phyloP scores from a whole-genome alignment of 2,797 vertebrate genomes.

The Sarcophilus harrisii region DNA sequence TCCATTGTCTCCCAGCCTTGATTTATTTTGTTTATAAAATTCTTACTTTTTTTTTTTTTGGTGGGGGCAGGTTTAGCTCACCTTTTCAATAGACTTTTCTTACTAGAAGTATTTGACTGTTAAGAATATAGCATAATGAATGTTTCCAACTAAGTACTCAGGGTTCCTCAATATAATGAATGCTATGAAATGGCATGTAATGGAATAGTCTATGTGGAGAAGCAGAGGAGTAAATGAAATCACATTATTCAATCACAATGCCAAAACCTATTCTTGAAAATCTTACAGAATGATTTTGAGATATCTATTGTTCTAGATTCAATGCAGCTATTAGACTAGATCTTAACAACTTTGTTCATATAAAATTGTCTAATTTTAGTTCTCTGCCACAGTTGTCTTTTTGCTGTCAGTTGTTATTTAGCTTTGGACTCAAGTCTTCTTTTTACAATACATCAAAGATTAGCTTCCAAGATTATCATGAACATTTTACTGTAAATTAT shows the following conservation, averaged over 20 bases:
- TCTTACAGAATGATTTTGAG: constrained; percentile 54
- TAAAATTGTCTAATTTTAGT: constrained; percentile 55
- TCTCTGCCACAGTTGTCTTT: constrained; percentile 62
- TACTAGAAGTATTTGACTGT: not conserved
- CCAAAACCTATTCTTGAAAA: constrained; percentile 40
- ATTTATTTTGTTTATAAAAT: not conserved
- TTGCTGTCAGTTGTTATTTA: constrained; percentile 59
- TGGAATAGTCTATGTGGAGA: constrained; percentile 47
- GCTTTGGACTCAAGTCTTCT: constrained; percentile 26
- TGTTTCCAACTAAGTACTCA: not conserved
- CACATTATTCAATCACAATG: constrained; percentile 49
- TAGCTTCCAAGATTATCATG: constrained; percentile 50
- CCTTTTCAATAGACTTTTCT: not conserved
- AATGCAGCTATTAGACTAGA: constrained; percentile 31
- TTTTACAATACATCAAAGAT: constrained; percentile 43
- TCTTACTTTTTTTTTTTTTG: not conserved
- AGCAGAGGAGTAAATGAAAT: constrained; percentile 53
- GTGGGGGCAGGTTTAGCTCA: not conserved
- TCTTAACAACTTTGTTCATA: not conserved
- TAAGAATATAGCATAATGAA: not conserved
- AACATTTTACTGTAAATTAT: not conserved
- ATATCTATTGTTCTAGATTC: constrained; percentile 51
- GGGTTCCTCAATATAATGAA: constrained; percentile 33
- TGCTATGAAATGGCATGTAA: constrained; percentile 47
- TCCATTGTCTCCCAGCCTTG: not conserved